Evolutionary conservation across 2,113 vertebrate species (phyloP).

Genomic region (Podocnemis expansa): DNA sequence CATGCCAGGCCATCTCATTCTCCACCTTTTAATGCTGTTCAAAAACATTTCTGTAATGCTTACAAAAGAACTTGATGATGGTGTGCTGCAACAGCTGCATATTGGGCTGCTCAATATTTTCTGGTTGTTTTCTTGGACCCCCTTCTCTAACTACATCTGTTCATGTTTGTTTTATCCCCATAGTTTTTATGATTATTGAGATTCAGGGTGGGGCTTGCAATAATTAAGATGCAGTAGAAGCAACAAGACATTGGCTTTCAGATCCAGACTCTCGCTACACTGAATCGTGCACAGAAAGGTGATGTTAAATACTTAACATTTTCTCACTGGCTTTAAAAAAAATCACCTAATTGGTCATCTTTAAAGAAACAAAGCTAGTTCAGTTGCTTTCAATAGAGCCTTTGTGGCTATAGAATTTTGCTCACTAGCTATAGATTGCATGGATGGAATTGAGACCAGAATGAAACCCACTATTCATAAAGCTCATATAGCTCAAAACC

Average conservation of each 20-base stretch:
- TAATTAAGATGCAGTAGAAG: neutral
- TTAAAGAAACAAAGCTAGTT: neutral
- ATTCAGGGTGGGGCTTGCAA: neutral
- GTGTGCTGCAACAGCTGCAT: neutral
- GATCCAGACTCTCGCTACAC: neutral
- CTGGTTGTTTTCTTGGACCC: neutral
- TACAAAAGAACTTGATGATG: neutral
- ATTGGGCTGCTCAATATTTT: fast-evolving
- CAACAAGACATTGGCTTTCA: neutral
- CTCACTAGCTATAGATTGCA: neutral
- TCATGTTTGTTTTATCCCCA: fast-evolving
- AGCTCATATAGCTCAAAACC: neutral
- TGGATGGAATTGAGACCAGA: neutral
- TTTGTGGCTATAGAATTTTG: neutral
- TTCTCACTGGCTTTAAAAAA: neutral
- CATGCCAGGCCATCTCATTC: neutral
- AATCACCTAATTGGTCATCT: neutral
- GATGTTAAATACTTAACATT: neutral
- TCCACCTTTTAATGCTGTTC: neutral
- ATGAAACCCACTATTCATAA: conserved; percentile 10
- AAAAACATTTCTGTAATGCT: neutral
- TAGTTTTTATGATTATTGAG: neutral
- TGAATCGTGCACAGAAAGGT: neutral
- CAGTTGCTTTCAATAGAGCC: neutral
- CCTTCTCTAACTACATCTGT: neutral